Evolutionary conservation across 2,888 invertebrate genomes (phyloP), one percentile per base, ranked within the genome.

Genomic region (Cryptus viduatorius): DNA sequence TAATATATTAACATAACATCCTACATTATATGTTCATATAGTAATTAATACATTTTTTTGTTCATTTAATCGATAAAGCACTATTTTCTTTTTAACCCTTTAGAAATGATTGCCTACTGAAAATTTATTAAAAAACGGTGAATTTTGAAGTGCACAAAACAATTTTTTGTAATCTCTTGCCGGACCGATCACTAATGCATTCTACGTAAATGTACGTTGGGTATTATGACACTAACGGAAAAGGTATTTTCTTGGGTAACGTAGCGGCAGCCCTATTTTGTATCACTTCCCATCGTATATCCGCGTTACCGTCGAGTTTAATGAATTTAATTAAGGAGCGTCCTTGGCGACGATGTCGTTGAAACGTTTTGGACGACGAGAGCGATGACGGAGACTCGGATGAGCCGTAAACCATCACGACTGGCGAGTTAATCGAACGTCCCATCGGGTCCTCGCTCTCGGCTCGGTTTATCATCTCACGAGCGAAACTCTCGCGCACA

Each of bases 251-350:
- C 24, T 56, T 24, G 16, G 24, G 19, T 2, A 56, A 61, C 46
- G 29, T 14, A 69, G 37, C 37, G 37, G 31, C 44, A 37, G 24
- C 29, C 19, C 65, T 46, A 75, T 44, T 19, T 44, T 7, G 56
- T 77, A 48, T 71, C 48, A 46, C 31, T 42, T 67, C 16, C 19
- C 61, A 31, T 56, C 56, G 48, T 76, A 65, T 53, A 81, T 29
- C n/a, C 42, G 37, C 61, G 50, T 59, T 48, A 65, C 65, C 59
- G 16, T 59, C 68, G 59, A 48, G 48, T 59, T 78, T 72, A 78
- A 82, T 77, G 72, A 72, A 72, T 82, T 77, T 82, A 67, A 82
- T 78, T 77, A 72, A 77, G 77, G 44, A 46, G 48, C 37, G 67
- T 71, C 67, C 71, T 72, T 56, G 71, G 71, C 44, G 71, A 72